Base-by-base conservation (phyloP, 2,113 vertebrate species). In the Podarcis raffonei region DNA sequence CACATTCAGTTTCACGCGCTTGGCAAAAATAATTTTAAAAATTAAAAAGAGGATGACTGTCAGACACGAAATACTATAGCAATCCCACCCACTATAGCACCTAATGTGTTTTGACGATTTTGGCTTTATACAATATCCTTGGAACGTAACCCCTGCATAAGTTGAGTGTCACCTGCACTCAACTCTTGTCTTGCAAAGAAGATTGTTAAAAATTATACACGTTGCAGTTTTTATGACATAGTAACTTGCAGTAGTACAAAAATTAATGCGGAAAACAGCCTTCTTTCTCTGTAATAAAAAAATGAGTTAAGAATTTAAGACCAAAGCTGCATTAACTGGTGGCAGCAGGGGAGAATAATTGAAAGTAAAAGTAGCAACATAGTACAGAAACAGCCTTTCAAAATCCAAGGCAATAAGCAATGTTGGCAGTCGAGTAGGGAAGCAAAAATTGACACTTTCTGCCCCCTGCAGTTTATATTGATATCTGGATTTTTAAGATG, bases 381-480 rank as follows among this genome's bases (percentile, higher is more conserved):
- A 78, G 79, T 91, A 93, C 71, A 27, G 23, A 75, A 91, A 92
- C 93, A 91, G 93, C 91, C 75, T 93, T 91, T 91, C 81, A 90
- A 95, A 94, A 95, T 89, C n/a, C n/a, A 95, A 93, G 7, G 6
- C 79, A 89, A 92, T 1, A 90, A 82, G 85, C 92, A 69, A 74
- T 5, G 25, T 32, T 66, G 89, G 83, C 13, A 81, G 37, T 25
- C 3, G 84, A 90, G 93, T 30, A 80, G 79, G 69, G 89, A 86
- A 90, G 59, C 6, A 93, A 91, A 84, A 92, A 89, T 0, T 57
- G 94, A 94, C 88, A 90, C 89, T 94, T 95, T 95, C 92, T 94
- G 95, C 94, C 93, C 93, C 91, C 94, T 95, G 90, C 91, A 94
- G 92, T 96, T 93, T 68, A 92, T 88, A 92, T 0, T n/a, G 86